phyloP scores from a whole-genome alignment of 2,797 vertebrate genomes.

The Betta splendens region DNA sequence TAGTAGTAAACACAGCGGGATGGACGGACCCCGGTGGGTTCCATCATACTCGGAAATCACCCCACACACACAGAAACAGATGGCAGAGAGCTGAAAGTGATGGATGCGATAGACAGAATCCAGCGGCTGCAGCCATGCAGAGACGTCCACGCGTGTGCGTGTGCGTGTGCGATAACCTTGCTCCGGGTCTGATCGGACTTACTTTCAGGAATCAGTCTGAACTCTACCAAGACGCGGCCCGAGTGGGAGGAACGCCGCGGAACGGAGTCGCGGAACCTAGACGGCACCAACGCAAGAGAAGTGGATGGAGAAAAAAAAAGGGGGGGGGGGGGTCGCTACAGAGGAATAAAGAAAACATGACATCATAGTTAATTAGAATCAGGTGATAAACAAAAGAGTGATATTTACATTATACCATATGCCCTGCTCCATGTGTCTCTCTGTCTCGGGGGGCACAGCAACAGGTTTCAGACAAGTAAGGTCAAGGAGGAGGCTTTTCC shows the following conservation, averaged over 20 bases:
- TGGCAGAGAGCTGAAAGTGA: slow-evolving; percentile 64
- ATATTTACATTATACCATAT: slow-evolving; percentile 83
- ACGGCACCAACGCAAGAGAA: slow-evolving; percentile 30
- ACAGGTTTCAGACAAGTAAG: slow-evolving; percentile 75
- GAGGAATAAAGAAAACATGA: slow-evolving; percentile 74
- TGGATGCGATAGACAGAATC: slow-evolving; percentile 63
- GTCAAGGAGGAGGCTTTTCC: slow-evolving; percentile 77
- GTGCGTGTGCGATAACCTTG: slow-evolving; percentile 43
- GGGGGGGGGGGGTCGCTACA: slow-evolving; percentile 32
- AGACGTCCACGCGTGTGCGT: slow-evolving; percentile 5
- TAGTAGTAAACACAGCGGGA: slow-evolving; percentile 67
- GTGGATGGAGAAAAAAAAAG: slow-evolving; percentile 42
- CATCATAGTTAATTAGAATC: slow-evolving; percentile 85
- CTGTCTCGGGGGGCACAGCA: slow-evolving; percentile 68
- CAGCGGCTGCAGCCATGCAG: slow-evolving; percentile 35
- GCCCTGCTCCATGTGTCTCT: slow-evolving; percentile 70
- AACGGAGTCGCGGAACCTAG: slow-evolving; percentile 26
- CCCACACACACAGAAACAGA: slow-evolving; percentile 52
- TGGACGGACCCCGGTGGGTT: slow-evolving; percentile 47
- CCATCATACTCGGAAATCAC: slow-evolving; percentile 57
- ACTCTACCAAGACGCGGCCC: slow-evolving; percentile 45
- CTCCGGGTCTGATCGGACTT: slow-evolving; percentile 56
- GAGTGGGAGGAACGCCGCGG: slow-evolving; percentile 17
- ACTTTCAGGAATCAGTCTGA: slow-evolving; percentile 60
- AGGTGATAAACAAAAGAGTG: slow-evolving; percentile 79